phyloP scores from a whole-genome alignment of 2,888 invertebrate species.

The Cyaniris semiargus region DNA sequence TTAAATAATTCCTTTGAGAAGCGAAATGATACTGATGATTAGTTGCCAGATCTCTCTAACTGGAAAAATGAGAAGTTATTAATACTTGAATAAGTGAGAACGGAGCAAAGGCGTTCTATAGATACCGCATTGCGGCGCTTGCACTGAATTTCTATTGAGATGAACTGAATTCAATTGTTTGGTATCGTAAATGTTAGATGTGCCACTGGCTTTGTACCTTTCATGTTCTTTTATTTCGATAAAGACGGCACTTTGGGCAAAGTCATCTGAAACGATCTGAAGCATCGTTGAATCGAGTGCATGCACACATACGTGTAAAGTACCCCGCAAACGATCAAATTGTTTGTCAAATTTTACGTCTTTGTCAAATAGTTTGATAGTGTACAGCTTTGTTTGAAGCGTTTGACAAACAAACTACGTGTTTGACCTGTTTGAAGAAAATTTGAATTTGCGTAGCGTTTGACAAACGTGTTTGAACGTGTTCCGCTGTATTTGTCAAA shows the following conservation, averaged over 20 bases:
- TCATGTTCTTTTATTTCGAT: background rate
- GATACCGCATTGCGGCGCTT: conserved; percentile 29
- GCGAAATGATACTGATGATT: background rate
- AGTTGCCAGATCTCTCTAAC: conserved; percentile 16
- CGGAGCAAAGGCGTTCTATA: conserved; percentile 3
- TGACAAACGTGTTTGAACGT: too few species aligned
- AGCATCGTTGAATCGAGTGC: background rate
- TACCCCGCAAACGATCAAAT: too few species aligned
- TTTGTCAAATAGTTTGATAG: too few species aligned
- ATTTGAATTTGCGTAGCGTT: too few species aligned
- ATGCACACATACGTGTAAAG: too few species aligned
- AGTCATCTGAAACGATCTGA: background rate
- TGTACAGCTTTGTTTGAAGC: too few species aligned
- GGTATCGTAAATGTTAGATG: conserved; percentile 20
- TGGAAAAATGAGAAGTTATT: conserved; percentile 29
- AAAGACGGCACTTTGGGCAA: background rate
- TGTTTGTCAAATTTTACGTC: too few species aligned
- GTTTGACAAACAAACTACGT: too few species aligned
- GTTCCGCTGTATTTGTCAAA: too few species aligned
- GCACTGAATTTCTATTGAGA: conserved; percentile 16
- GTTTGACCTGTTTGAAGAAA: too few species aligned
- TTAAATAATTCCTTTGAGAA: background rate
- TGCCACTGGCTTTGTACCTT: background rate
- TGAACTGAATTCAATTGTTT: conserved; percentile 26
- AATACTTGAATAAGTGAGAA: conserved; percentile 20